These are phyloP conservation scores for Heliconius hermathena DNA, from an alignment of 1,140 invertebrate genomes.

Conservation along the genomic window DNA sequence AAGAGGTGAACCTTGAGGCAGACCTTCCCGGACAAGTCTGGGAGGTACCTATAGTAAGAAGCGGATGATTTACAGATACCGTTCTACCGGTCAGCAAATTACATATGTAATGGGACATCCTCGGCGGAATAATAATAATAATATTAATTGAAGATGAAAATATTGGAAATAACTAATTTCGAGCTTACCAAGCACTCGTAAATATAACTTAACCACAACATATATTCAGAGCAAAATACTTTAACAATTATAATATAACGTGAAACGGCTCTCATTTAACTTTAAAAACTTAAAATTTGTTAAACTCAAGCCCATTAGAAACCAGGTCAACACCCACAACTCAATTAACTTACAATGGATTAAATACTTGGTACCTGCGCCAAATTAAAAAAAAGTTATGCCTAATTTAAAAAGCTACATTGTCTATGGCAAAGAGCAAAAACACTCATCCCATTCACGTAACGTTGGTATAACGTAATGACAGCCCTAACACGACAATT, in stretches of 20 bases:
- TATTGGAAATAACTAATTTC: neutral
- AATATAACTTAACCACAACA: neutral
- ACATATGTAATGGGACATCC: no score
- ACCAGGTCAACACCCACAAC: slow-evolving; percentile 3
- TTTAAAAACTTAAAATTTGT: slow-evolving; percentile 13
- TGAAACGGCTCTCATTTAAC: neutral
- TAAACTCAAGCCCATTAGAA: neutral
- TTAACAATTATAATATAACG: slow-evolving; percentile 3
- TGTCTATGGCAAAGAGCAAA: slow-evolving; percentile 57
- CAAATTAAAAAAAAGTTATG: slow-evolving; percentile 27
- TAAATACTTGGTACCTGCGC: slow-evolving; percentile 1
- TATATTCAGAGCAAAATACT: neutral
- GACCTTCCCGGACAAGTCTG: no score
- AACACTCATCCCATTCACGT: slow-evolving; percentile 54
- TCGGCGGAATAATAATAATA: no score
- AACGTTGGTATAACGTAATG: slow-evolving; percentile 66
- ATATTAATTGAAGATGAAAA: neutral
- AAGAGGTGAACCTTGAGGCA: no score
- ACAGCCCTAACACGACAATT: slow-evolving; percentile 77
- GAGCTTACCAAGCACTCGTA: neutral
- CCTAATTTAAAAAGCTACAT: slow-evolving; percentile 54
- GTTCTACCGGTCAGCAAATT: no score
- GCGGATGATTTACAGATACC: no score
- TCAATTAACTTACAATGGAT: neutral
- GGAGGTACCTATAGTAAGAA: no score